Evolutionary conservation across 2,888 invertebrate genomes (phyloP).

Genomic region (Apamea epomidion): DNA sequence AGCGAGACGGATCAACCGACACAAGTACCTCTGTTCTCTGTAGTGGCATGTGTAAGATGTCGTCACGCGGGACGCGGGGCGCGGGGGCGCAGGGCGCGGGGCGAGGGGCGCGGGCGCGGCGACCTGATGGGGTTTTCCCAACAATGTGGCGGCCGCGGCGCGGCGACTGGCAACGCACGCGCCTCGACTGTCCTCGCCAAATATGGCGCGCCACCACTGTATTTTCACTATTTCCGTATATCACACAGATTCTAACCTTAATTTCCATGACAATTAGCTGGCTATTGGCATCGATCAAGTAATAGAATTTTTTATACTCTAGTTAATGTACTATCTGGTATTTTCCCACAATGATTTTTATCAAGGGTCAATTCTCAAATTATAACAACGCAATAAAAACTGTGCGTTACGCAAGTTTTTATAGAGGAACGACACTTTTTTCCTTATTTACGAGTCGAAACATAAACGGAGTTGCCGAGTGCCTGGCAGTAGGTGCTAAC

Average conservation of each 20-base stretch:
- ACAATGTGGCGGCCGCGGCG: slow-evolving; percentile 77
- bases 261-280: slow-evolving; percentile 43
- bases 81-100: slow-evolving; percentile 46
- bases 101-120: slow-evolving; percentile 65
- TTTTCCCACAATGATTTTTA: slow-evolving; percentile 12
- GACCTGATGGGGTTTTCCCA: slow-evolving; percentile 87
- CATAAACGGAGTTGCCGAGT: slow-evolving; percentile 28
- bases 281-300: background rate
- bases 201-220: slow-evolving; percentile 75
- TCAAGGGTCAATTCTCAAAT: slow-evolving; percentile 33
- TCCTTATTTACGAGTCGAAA: slow-evolving; percentile 56
- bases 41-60: slow-evolving; percentile 64
- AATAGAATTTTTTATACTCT: slow-evolving; percentile 3
- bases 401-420: slow-evolving; percentile 28
- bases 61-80: slow-evolving; percentile 63
- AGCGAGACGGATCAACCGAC: slow-evolving; percentile 52
- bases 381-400: slow-evolving; percentile 44
- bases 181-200: slow-evolving; percentile 77
- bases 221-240: slow-evolving; percentile 81
- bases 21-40: slow-evolving; percentile 35
- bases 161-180: slow-evolving; percentile 71
- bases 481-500: slow-evolving; percentile 33
- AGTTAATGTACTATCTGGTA: slow-evolving; percentile 4
- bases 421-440: slow-evolving; percentile 40
- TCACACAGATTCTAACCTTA: slow-evolving; percentile 34